phyloP scores from a whole-genome alignment of 2,888 invertebrate genomes.

The Mimas tiliae region DNA sequence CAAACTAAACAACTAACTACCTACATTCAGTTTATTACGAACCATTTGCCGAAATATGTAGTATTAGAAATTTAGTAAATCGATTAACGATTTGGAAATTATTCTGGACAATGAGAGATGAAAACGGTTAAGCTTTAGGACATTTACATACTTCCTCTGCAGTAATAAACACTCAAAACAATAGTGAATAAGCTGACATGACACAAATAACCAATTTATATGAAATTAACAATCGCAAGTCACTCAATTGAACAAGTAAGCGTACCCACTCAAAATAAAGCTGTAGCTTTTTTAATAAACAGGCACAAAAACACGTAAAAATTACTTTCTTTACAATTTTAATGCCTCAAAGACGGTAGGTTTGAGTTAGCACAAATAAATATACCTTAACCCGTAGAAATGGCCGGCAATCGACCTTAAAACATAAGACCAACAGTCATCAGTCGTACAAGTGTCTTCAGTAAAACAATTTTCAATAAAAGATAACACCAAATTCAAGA shows the following conservation, averaged over 20 bases:
- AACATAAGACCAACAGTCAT: not conserved
- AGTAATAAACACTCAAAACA: not conserved
- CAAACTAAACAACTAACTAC: too few relatives aligned
- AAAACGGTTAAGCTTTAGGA: not conserved
- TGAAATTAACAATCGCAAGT: not conserved
- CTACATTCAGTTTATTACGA: too few relatives aligned
- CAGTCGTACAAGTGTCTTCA: not conserved
- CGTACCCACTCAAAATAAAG: not conserved
- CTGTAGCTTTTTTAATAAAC: not conserved
- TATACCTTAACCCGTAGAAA: conserved; percentile 19
- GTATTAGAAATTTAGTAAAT: too few relatives aligned
- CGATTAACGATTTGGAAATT: too few relatives aligned
- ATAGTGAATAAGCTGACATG: not conserved
- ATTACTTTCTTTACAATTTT: not conserved
- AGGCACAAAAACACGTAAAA: not conserved
- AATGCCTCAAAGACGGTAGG: conserved; percentile 4
- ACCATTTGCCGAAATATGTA: too few relatives aligned
- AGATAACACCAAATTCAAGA: not conserved
- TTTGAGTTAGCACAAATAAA: conserved; percentile 15
- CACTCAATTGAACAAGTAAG: not conserved
- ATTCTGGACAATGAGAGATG: too few relatives aligned
- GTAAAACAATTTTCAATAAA: not conserved
- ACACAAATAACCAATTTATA: not conserved
- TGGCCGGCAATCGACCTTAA: conserved; percentile 15
- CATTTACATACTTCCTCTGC: not conserved